Evolutionary conservation across 2,888 invertebrate genomes (phyloP).

Genomic region (Cantharis rufa): DNA sequence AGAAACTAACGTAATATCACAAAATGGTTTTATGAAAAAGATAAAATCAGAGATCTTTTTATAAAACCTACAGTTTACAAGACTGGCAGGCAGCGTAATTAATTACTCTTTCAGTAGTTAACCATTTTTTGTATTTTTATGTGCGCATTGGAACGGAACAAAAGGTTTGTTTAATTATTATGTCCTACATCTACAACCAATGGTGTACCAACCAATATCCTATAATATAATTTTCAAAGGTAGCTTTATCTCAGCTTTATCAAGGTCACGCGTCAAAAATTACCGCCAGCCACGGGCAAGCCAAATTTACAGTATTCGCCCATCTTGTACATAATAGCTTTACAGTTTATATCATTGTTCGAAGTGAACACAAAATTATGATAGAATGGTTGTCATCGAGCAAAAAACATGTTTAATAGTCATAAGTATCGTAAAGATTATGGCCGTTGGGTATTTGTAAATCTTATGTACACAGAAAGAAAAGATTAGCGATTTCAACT

Average conservation of each 20-base stretch:
- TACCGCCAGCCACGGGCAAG: background rate
- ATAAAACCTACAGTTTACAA: constrained; percentile 13
- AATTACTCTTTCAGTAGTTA: constrained; percentile 19
- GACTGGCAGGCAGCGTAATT: constrained; percentile 12
- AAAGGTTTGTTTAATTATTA: constrained; percentile 2
- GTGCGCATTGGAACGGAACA: constrained; percentile 16
- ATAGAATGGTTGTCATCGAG: no score
- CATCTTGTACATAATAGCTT: no score
- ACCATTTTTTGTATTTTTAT: constrained; percentile 17
- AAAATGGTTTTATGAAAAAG: constrained; percentile 9
- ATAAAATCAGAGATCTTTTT: constrained; percentile 16
- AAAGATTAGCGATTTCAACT: no score
- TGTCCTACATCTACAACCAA: background rate
- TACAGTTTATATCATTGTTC: no score
- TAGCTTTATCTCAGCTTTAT: background rate
- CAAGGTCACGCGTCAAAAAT: background rate
- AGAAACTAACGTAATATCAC: constrained; percentile 8
- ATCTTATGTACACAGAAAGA: no score
- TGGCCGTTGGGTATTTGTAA: no score
- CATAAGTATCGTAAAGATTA: no score
- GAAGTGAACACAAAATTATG: no score
- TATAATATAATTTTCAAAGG: background rate
- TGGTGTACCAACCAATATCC: background rate
- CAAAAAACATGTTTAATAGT: no score
- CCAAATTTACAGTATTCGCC: background rate